Evolutionary conservation across 2,888 invertebrate genomes (phyloP).

Genomic region (Parelbella ahira): DNA sequence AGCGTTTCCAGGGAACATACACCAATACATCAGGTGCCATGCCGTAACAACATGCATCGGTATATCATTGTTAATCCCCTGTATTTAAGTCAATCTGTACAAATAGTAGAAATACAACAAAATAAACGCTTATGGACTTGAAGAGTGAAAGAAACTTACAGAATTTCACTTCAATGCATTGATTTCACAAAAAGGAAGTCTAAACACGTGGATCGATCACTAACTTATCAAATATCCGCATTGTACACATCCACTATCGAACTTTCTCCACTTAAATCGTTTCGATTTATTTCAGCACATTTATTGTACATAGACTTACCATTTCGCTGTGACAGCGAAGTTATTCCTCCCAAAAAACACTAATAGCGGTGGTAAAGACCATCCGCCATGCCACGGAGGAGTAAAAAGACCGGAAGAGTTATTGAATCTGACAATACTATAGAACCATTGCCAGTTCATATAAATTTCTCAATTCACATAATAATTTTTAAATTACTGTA

Average conservation of each 20-base stretch:
- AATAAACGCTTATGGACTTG: no score
- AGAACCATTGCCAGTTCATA: conserved; percentile 49
- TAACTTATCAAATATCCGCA: conserved; percentile 34
- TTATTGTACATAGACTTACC: conserved; percentile 57
- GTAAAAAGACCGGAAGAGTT: conserved; percentile 74
- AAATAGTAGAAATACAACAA: no score
- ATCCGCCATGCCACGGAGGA: conserved; percentile 81
- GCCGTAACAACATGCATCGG: no score
- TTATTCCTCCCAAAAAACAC: conserved; percentile 71
- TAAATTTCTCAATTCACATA: no score
- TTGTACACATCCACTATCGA: conserved; percentile 39
- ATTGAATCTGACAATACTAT: conserved; percentile 52
- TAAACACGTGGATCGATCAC: conserved; percentile 42
- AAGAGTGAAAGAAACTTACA: conserved; percentile 27
- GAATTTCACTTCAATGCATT: conserved; percentile 21
- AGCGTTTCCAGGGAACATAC: no score
- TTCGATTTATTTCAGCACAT: conserved; percentile 33
- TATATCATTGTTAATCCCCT: no score
- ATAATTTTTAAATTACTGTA: no score
- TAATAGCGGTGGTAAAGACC: conserved; percentile 67
- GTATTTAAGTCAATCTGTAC: no score
- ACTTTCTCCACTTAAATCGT: conserved; percentile 37
- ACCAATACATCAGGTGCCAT: no score
- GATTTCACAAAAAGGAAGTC: conserved; percentile 31
- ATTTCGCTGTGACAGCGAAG: conserved; percentile 75